Evolutionary conservation across 1,140 invertebrate genomes (phyloP).

Genomic region (Caenorhabditis remanei): DNA sequence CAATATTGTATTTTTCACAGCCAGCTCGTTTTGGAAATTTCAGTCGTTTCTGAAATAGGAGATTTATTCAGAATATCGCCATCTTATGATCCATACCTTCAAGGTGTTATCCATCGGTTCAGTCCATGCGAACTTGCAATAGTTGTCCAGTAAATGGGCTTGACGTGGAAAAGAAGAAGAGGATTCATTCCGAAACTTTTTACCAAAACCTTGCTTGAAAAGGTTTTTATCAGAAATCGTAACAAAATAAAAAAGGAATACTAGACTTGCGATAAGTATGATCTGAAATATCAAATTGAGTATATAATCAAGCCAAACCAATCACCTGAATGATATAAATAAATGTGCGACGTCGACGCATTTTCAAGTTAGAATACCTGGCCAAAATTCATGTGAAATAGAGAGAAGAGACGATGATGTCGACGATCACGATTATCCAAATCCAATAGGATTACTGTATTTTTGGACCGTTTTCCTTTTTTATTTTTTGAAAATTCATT

Average conservation of each 20-base stretch:
- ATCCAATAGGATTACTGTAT: neutral
- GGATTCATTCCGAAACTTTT: neutral
- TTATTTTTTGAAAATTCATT: neutral
- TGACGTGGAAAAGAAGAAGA: neutral
- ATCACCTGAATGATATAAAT: neutral
- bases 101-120: conserved; percentile 22
- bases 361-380: neutral
- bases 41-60: conserved; percentile 23
- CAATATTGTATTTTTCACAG: conserved; percentile 40
- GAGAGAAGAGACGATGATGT: neutral
- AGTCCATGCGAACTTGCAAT: conserved; percentile 28
- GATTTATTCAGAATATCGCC: neutral
- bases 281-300: conserved; percentile 13
- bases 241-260: conserved; percentile 16
- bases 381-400: neutral
- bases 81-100: neutral
- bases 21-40: neutral
- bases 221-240: neutral
- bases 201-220: neutral
- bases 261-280: neutral
- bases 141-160: conserved; percentile 40
- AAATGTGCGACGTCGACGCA: neutral
- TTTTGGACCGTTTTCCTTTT: neutral
- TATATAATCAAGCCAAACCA: neutral
- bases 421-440: neutral